Evolutionary conservation across 2,113 vertebrate species (phyloP).

Genomic region (Nyctibius bracteatus): DNA sequence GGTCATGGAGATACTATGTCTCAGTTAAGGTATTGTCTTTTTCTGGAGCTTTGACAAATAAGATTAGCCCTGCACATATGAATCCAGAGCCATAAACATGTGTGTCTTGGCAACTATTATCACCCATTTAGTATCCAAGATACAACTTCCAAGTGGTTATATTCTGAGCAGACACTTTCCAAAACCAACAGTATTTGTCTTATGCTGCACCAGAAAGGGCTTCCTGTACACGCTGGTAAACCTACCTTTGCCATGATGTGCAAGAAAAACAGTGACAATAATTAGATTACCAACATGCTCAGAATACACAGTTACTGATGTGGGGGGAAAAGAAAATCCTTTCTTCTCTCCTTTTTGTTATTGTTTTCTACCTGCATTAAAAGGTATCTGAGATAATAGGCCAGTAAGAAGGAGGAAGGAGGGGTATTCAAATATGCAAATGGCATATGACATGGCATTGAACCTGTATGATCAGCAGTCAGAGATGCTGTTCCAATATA

Average conservation of each 20-base stretch:
- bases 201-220: background rate
- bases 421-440: background rate
- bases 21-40: background rate
- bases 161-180: background rate
- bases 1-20: background rate
- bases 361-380: background rate
- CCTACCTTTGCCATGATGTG: background rate
- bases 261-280: background rate
- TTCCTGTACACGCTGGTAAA: background rate
- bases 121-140: background rate
- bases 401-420: background rate
- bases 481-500: background rate
- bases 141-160: background rate
- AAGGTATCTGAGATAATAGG: background rate
- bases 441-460: background rate
- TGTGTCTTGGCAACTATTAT: background rate
- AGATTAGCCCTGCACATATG: rapidly evolving
- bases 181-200: background rate
- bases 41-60: background rate
- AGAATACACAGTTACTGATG: background rate
- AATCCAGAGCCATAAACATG: background rate
- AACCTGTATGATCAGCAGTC: background rate
- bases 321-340: rapidly evolving
- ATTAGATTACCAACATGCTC: background rate
- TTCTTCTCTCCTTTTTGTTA: background rate